Evolutionary conservation across 2,797 vertebrate species (phyloP), one percentile per base, ranked within the genome.

Genomic region (Petrocephalus sullivani): DNA sequence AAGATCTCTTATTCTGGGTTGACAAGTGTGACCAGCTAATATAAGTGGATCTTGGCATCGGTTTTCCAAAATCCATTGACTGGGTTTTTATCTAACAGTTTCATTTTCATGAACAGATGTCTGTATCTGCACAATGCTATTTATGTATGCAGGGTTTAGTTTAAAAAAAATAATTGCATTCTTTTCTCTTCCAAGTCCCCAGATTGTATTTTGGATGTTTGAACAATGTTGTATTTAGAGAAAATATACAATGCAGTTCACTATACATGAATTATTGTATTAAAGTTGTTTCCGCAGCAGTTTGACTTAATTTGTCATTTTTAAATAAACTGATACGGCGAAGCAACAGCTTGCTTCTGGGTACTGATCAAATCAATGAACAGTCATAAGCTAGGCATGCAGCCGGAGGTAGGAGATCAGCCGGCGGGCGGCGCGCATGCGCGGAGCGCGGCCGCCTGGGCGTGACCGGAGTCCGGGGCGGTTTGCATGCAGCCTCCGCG

Each of bases 401-500:
- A 14, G 21, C 21, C 46, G 28, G 82, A 28, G 6, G 37, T 78
- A n/a, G 33, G 71, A 14, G 71, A 41, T 37, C 71, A 46, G 33
- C 33, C 71, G 37, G 16, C 71, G 2, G 16, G 33, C 33, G 71
- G 71, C 58, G 91, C 85, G 89, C 91, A 90, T 90, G 91, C 91
- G 91, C 89, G 23, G 37, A 88, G 12, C 67, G 21, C 53, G 46
- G 85, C 41, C 61, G 23, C 88, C 89, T 93, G 94, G 96, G 96
- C 94, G 95, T 95, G 95, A 78, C 91, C 89, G 92, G 91, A 86
- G 90, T 88, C 91, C 33, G 89, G 90, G 85, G 90, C 89, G 87
- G 91, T 37, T 91, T 91, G 91, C 91, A 89, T 88, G 67, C 88
- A 46, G 87, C 90, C 91, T 90, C 94, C 91, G 89, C 88, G 81